Evolutionary conservation across 1,140 invertebrate species (phyloP), one percentile per base, ranked within the genome.

Genomic region (Odontomachus brunneus): DNA sequence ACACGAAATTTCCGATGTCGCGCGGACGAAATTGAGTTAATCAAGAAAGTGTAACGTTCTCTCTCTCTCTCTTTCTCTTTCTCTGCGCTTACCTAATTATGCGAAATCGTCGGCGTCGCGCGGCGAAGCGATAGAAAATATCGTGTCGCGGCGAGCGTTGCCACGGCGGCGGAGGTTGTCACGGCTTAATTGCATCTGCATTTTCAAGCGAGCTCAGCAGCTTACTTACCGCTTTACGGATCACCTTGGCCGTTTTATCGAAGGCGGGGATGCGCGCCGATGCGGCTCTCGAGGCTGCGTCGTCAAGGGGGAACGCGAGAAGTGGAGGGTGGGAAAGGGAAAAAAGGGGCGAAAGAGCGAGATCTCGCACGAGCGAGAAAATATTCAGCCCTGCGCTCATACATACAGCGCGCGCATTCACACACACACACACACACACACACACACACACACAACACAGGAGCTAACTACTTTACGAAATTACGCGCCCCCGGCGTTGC

Each of bases 101-200:
- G 75, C n/a, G 53, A 71, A 71, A 80, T 80, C 75, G 51, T 24
- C 57, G 29, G 29, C 49, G 24, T 55, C 75, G 29, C 53, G 62
- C 75, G 19, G 22, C n/a, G 14, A 48, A 55, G 65, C 38, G 65
- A 71, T 57, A 17, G 53, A 59, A 71, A 71, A 71, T 59, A 80
- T 59, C 65, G 24, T 29, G 51, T 55, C 14, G 19, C 14, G 14
- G n/a, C 14, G 51, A 22, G 59, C 17, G 29, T 15, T 19, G 60
- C 3, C 19, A 1, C 33, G 14, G 15, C 19, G 14, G 29, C 7
- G 49, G 33, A 17, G 59, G 38, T 83, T 86, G 65, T 84, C 74
- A 29, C 55, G 65, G 72, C 60, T 84, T 85, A 85, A 89, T 90
- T 89, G 85, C 67, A 90, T 90, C 84, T 89, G 69, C 78, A 88